A percentile compares a stretch with the other conserved stretches of the same genome.
Evolutionary conservation across 2,113 vertebrate species (phyloP).

Genomic region (Cyphomyrus plagiostoma): DNA sequence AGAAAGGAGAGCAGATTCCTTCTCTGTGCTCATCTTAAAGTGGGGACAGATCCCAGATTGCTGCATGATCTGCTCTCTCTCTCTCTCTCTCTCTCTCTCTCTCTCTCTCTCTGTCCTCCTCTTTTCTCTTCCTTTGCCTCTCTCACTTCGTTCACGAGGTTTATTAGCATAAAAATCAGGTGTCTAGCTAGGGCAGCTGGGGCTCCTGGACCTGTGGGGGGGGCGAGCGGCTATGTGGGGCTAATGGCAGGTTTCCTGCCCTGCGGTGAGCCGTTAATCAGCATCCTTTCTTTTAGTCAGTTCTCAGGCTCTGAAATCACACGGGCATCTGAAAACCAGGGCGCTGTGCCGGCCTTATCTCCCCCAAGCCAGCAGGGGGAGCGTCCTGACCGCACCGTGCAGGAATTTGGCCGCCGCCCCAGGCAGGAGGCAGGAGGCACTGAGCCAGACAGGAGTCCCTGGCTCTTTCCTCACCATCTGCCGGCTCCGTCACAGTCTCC

Average conservation of each 20-base stretch:
- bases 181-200: neutral
- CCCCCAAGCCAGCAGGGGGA: neutral
- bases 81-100: no score
- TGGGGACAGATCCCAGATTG: neutral
- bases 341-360: neutral
- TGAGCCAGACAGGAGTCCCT: neutral
- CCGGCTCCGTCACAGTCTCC: neutral
- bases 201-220: neutral
- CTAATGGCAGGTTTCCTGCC: neutral
- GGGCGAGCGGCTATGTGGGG: neutral
- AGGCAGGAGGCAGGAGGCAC: neutral
- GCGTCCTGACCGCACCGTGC: neutral
- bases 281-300: neutral
- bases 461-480: conserved; percentile 1
- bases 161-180: neutral
- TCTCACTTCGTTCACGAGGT: neutral
- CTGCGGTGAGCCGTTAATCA: neutral
- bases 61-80: neutral
- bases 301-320: neutral
- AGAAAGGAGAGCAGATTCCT: neutral
- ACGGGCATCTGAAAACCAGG: neutral
- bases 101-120: neutral
- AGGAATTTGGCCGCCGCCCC: neutral
- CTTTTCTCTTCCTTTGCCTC: neutral
- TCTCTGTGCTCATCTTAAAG: neutral